These are phyloP conservation scores for Chrysomela aeneicollis DNA, from an alignment of 2,888 invertebrate genomes.

Conservation along the genomic window DNA sequence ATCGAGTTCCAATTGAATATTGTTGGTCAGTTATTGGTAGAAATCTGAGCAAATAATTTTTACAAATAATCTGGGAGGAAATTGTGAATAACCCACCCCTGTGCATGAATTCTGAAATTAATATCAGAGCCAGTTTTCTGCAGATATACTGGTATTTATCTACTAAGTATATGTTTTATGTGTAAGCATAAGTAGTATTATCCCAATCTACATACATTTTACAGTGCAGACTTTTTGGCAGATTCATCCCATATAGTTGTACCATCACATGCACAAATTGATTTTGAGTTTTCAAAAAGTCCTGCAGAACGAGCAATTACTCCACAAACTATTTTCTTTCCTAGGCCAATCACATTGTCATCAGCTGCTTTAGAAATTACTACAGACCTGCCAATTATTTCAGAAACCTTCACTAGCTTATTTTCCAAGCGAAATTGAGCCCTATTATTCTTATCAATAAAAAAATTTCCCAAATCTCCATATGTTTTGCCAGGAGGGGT, in stretches of 20 bases:
- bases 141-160: too few relatives aligned
- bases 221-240: slow-evolving; percentile 40
- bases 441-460: slow-evolving; percentile 69
- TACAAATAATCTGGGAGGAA: too few relatives aligned
- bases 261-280: slow-evolving; percentile 90
- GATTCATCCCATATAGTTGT: slow-evolving; percentile 87
- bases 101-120: too few relatives aligned
- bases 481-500: slow-evolving; percentile 63
- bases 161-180: too few relatives aligned
- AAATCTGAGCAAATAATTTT: too few relatives aligned
- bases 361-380: slow-evolving; percentile 69
- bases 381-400: slow-evolving; percentile 81
- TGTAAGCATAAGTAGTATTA: too few relatives aligned
- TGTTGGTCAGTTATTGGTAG: too few relatives aligned
- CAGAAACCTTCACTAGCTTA: slow-evolving; percentile 70
- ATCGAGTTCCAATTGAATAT: too few relatives aligned
- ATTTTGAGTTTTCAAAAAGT: slow-evolving; percentile 84
- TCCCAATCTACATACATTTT: too few relatives aligned
- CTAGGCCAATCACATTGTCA: slow-evolving; percentile 24
- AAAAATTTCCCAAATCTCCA: slow-evolving; percentile 74
- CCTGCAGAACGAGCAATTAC: slow-evolving; percentile 90
- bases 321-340: slow-evolving; percentile 70
- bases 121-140: too few relatives aligned
- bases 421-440: slow-evolving; percentile 72
- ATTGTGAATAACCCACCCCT: too few relatives aligned